These are phyloP conservation scores for Branchipolynoe longqiensis DNA, from an alignment of 2,888 invertebrate species.

Conservation along the genomic window DNA sequence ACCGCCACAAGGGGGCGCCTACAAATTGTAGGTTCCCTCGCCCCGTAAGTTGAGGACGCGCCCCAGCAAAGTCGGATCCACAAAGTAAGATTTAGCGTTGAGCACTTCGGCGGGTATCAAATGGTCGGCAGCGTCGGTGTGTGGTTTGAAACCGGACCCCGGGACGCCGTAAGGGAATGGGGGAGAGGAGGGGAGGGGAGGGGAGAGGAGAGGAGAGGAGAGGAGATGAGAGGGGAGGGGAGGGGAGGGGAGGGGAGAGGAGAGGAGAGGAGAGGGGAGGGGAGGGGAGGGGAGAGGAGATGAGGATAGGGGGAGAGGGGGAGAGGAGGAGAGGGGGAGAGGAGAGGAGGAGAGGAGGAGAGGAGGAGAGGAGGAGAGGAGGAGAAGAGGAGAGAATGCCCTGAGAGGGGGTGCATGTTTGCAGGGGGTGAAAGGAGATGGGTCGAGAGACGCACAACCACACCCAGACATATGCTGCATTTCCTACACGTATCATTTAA, in stretches of 20 bases:
- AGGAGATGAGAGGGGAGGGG: background rate
- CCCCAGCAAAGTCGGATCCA: slow-evolving; percentile 40
- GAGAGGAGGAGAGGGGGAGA: too few species aligned
- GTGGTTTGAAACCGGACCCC: slow-evolving; percentile 33
- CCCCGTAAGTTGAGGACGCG: background rate
- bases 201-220: too few species aligned
- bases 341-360: too few species aligned
- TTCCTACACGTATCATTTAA: too few species aligned
- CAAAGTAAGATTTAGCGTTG: slow-evolving; percentile 46
- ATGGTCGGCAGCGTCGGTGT: slow-evolving; percentile 28
- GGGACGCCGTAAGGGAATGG: slow-evolving; percentile 13
- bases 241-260: background rate
- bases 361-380: too few species aligned
- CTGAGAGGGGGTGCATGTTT: too few species aligned
- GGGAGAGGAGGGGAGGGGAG: background rate
- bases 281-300: too few species aligned
- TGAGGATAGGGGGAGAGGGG: too few species aligned
- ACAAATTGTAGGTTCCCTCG: slow-evolving; percentile 40
- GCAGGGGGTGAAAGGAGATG: too few species aligned
- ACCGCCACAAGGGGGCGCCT: background rate
- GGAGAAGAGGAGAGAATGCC: too few species aligned
- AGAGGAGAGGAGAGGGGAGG: background rate
- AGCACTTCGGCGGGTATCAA: slow-evolving; percentile 29
- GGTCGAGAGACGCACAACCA: too few species aligned
- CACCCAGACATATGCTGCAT: too few species aligned